phyloP scores from a whole-genome alignment of 37 sponge, comb jelly and placozoan species.

The Sycon ciliatum region DNA sequence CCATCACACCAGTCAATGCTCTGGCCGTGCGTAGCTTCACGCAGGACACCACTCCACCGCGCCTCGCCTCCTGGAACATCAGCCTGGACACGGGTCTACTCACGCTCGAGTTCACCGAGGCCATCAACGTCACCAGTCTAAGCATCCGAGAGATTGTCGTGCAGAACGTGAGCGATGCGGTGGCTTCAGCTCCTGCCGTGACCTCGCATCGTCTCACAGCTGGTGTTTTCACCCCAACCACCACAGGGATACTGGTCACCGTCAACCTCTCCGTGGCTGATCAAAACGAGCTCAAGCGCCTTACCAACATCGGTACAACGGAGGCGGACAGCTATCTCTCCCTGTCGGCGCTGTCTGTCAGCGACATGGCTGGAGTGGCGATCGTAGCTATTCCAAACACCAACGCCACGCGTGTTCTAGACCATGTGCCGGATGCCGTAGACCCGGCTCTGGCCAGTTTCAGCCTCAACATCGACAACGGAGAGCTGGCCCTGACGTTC shows the following conservation, averaged over 20 bases:
- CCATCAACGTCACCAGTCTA: conserved; percentile 38
- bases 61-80: no score
- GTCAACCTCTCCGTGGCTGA: conserved; percentile 45
- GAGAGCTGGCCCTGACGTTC: conserved; percentile 54
- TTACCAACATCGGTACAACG: conserved; percentile 36
- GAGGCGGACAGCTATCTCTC: conserved; percentile 45
- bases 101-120: conserved; percentile 62
- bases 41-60: conserved; percentile 49
- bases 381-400: conserved; percentile 46
- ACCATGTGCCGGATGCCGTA: conserved; percentile 49
- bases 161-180: background rate
- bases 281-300: conserved; percentile 51
- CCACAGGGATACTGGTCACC: conserved; percentile 13
- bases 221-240: background rate
- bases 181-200: background rate
- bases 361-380: conserved; percentile 56
- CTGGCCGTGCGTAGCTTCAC: conserved; percentile 23
- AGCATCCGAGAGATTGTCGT: background rate
- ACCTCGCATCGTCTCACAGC: background rate
- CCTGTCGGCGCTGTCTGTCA: conserved; percentile 31
- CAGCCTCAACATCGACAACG: conserved; percentile 49
- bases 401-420: conserved; percentile 35
- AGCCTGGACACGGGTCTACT: conserved; percentile 47
- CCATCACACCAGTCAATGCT: no score
- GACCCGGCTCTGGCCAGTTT: conserved; percentile 46